Evolutionary conservation across 2,888 invertebrate species (phyloP).

Genomic region (Sinopyrophorus schimmeli): DNA sequence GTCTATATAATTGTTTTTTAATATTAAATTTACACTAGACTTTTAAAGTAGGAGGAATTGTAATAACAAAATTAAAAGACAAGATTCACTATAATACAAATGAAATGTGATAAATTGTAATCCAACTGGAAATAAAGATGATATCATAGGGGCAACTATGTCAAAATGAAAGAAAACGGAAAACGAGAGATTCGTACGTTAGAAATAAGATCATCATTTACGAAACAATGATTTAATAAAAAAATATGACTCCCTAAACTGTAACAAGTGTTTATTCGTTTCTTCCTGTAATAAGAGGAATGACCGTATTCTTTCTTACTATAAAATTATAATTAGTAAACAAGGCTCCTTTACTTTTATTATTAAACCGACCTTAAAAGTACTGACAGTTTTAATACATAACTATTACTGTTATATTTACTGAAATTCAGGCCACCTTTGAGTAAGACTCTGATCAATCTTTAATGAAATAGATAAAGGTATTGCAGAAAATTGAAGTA

Average conservation of each 20-base stretch:
- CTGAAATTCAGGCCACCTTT: too few species aligned
- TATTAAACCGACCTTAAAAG: constrained; percentile 2
- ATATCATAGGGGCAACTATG: constrained; percentile 19
- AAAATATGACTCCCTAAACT: constrained; percentile 3
- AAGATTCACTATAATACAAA: too few species aligned
- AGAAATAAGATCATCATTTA: constrained; percentile 16
- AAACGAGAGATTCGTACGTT: constrained; percentile 5
- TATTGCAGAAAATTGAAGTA: too few species aligned
- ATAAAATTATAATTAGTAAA: constrained; percentile 3
- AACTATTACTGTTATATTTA: constrained; percentile 1
- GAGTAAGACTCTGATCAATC: too few species aligned
- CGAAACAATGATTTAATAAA: constrained; percentile 9
- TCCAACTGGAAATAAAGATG: constrained; percentile 19
- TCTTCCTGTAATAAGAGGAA: background rate
- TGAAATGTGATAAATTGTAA: constrained; percentile 13
- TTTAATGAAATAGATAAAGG: too few species aligned
- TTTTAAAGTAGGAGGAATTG: too few species aligned
- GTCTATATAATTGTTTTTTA: too few species aligned
- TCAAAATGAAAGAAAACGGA: constrained; percentile 12
- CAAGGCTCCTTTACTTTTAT: background rate
- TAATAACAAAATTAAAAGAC: too few species aligned
- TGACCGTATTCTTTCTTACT: background rate
- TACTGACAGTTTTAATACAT: background rate
- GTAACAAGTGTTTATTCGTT: background rate
- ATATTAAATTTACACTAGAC: too few species aligned